Conservation (phyloP, 23 tunicate species). For the Pegea sp. region DNA sequence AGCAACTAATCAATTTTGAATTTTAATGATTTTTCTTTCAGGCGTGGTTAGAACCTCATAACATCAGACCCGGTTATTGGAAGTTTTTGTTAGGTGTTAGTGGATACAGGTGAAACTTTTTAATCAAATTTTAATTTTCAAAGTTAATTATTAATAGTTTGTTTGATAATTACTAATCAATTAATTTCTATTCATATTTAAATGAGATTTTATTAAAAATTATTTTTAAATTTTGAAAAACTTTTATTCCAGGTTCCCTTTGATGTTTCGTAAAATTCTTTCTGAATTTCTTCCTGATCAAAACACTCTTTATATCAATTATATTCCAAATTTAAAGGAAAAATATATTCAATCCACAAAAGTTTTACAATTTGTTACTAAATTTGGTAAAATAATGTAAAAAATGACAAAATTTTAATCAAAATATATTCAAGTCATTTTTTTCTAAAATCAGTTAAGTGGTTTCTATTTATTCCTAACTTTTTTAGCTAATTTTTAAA, state of each 20-base stretch:
- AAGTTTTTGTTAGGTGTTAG: conserved; percentile 18
- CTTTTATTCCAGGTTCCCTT: neutral
- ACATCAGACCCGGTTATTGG: conserved; percentile 55
- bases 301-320: neutral
- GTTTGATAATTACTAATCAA: too few relatives aligned
- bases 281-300: neutral
- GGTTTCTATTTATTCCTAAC: too few relatives aligned
- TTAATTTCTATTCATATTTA: too few relatives aligned
- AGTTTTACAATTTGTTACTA: neutral
- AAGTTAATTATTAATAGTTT: too few relatives aligned
- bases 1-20: too few relatives aligned
- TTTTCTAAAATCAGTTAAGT: too few relatives aligned
- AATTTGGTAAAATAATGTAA: neutral
- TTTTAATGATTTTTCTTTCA: neutral
- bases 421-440: too few relatives aligned
- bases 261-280: neutral
- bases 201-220: too few relatives aligned
- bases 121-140: too few relatives aligned
- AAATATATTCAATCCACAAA: neutral
- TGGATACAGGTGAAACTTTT: conserved; percentile 23
- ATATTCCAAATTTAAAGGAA: neutral
- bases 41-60: conserved; percentile 44
- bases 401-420: too few relatives aligned
- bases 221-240: too few relatives aligned
- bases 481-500: too few relatives aligned